These are phyloP conservation scores for Hartigia nigra DNA, from an alignment of 2,888 invertebrate genomes.

Conservation along the genomic window DNA sequence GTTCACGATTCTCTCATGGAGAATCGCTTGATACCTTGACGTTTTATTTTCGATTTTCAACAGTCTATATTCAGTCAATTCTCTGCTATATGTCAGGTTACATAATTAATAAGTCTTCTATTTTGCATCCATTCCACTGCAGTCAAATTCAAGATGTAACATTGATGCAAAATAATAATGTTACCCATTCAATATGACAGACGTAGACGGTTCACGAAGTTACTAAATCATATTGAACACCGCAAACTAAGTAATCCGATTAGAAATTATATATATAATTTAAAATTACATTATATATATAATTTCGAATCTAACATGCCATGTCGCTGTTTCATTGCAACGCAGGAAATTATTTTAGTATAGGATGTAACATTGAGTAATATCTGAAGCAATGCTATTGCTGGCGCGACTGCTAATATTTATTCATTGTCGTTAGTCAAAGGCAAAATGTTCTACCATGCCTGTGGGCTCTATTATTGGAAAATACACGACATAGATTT, in stretches of 20 bases:
- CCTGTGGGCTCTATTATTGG: conserved; percentile 39
- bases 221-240: not conserved
- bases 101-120: not conserved
- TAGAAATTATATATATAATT: not conserved
- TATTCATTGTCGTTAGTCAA: not conserved
- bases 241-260: not conserved
- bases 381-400: not conserved
- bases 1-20: not conserved
- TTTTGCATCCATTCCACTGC: not conserved
- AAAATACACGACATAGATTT: conserved; percentile 45
- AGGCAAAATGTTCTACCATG: not conserved
- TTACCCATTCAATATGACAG: not conserved
- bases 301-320: too few relatives aligned
- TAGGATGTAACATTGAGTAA: not conserved
- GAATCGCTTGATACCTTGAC: not conserved
- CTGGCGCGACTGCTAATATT: not conserved
- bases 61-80: not conserved
- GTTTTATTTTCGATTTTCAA: not conserved
- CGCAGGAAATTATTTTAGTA: not conserved
- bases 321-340: not conserved
- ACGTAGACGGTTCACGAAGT: not conserved
- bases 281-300: too few relatives aligned
- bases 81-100: not conserved
- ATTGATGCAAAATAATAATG: not conserved
- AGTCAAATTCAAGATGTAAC: not conserved